Conservation (phyloP, 2,797 vertebrate species). For the Thunnus albacares region DNA sequence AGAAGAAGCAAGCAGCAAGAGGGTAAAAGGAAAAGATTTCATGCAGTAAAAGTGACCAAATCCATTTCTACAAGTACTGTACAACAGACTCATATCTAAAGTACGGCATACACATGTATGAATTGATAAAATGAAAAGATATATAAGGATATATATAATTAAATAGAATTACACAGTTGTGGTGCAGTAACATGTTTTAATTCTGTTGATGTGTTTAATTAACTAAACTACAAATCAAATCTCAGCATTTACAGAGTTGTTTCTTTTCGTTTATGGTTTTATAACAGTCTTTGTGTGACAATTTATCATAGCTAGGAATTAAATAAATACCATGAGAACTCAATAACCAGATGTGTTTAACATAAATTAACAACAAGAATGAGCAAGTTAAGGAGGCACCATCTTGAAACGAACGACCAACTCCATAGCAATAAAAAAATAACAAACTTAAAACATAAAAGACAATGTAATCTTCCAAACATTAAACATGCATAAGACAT, state of each 20-base stretch:
- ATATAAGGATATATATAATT: neutral
- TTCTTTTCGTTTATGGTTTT: conserved; percentile 39
- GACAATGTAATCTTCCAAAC: conserved; percentile 6
- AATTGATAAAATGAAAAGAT: neutral
- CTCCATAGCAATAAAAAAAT: conserved; percentile 33
- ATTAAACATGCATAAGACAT: conserved; percentile 13
- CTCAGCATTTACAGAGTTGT: conserved; percentile 34
- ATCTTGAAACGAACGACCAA: conserved; percentile 13
- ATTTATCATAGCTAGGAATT: neutral
- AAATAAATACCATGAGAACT: neutral
- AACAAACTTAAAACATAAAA: conserved; percentile 19
- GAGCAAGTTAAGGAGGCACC: neutral
- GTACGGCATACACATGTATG: neutral
- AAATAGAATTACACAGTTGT: neutral
- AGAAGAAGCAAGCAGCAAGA: conserved; percentile 15
- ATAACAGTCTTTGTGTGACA: conserved; percentile 6
- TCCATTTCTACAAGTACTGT: neutral
- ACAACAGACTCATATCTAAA: neutral
- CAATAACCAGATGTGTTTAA: neutral
- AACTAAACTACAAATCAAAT: conserved; percentile 21
- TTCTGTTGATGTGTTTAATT: conserved; percentile 20
- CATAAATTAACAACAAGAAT: conserved; percentile 9
- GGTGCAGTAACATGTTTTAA: conserved; percentile 35
- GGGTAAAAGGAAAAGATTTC: neutral
- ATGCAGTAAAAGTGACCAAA: neutral